Evolutionary conservation across 2,888 invertebrate genomes (phyloP).

Genomic region (Sthenelais limicola): DNA sequence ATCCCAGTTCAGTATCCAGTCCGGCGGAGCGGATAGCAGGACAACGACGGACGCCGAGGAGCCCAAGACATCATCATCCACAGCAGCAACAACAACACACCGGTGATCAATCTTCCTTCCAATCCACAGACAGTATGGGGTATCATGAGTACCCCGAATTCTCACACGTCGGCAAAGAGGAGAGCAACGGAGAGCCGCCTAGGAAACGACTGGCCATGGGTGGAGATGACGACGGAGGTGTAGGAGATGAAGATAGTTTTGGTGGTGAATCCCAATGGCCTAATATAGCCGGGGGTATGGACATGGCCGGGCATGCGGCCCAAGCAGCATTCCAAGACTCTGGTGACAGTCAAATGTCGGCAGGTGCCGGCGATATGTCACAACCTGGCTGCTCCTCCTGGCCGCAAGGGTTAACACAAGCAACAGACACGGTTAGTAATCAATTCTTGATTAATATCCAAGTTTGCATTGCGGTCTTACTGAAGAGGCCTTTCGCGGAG

Average conservation of each 20-base stretch:
- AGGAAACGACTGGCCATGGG: constrained; percentile 25
- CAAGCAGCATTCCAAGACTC: constrained; percentile 36
- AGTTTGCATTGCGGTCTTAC: no score
- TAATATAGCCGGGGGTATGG: constrained; percentile 17
- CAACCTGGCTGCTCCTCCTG: constrained; percentile 31
- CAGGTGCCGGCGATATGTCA: constrained; percentile 15
- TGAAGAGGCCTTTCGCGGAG: no score
- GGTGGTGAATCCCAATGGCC: constrained; percentile 31
- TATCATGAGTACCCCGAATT: constrained; percentile 20
- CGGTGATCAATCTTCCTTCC: constrained; percentile 2
- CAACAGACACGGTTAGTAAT: constrained; percentile 25
- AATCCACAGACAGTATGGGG: background rate
- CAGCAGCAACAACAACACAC: constrained; percentile 1
- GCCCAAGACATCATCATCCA: constrained; percentile 7
- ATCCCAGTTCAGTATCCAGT: constrained; percentile 11
- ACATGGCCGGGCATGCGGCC: constrained; percentile 31
- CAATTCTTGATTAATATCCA: no score
- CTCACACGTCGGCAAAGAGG: constrained; percentile 12
- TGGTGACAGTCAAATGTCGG: constrained; percentile 30
- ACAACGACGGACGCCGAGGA: constrained; percentile 17
- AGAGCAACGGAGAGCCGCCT: constrained; percentile 19
- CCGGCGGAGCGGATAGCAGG: constrained; percentile 25
- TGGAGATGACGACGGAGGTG: background rate
- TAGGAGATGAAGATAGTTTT: constrained; percentile 12
- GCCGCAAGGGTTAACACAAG: constrained; percentile 25